These are phyloP conservation scores for Dendrolimus kikuchii DNA, from an alignment of 1,140 invertebrate genomes.

Conservation along the genomic window DNA sequence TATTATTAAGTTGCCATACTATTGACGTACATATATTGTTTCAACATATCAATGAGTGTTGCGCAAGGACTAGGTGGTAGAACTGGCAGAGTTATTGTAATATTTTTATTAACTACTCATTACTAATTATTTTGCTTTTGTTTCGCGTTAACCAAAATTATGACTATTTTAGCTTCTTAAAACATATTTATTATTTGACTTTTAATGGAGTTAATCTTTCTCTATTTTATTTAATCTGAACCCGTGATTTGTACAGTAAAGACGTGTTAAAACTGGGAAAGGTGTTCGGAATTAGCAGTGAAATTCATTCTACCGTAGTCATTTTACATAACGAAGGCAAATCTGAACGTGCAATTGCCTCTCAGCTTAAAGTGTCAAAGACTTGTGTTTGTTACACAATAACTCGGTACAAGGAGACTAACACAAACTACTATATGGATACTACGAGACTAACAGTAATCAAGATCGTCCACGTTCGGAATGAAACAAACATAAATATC, in stretches of 20 bases:
- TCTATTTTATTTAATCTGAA: neutral
- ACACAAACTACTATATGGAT: too few relatives aligned
- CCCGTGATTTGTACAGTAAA: constrained; percentile 1
- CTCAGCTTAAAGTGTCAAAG: neutral
- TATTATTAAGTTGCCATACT: neutral
- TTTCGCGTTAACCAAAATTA: neutral
- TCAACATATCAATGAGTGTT: neutral
- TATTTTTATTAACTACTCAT: neutral
- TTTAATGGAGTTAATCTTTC: too few relatives aligned
- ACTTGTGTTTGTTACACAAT: constrained; percentile 3
- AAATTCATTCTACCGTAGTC: neutral
- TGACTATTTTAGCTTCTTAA: neutral
- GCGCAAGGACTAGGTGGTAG: constrained; percentile 1
- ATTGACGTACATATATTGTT: constrained; percentile 1
- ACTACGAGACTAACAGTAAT: constrained; percentile 6
- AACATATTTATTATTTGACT: too few relatives aligned
- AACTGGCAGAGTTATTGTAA: constrained; percentile 1
- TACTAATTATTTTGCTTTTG: neutral
- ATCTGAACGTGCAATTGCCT: constrained; percentile 7
- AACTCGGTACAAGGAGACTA: constrained; percentile 4
- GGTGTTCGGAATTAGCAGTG: neutral
- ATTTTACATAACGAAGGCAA: constrained; percentile 4
- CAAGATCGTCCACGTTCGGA: constrained; percentile 7
- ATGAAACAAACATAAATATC: too few relatives aligned
- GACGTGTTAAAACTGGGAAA: neutral